Base-by-base conservation (phyloP, 1,140 invertebrate species). In the Brachionus paranguensis region DNA sequence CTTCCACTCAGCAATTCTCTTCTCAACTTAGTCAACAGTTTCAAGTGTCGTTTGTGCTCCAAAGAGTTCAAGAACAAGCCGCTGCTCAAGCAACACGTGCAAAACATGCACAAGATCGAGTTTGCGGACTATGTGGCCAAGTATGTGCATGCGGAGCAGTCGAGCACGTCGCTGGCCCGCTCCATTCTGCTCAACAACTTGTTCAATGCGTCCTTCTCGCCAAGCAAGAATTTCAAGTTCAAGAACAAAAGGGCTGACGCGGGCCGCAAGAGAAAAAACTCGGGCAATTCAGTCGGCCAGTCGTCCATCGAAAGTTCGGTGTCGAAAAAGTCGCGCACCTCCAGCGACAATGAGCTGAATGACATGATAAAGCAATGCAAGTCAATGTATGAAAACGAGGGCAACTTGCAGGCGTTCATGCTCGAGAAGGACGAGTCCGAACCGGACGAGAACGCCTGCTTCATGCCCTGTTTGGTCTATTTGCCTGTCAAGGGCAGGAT, bases 381-480 rank as follows among this genome's bases (percentile, higher is more conserved):
- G 41, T 72, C 68, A 4, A 20, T 72, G 72, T 76, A 79, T n/a
- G 6, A 37, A 20, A 60, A 12, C 33, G 20, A 29, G 37, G 2
- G 20, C 27, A 60, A 60, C 53, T 41, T 79, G 33, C 76, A 79
- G 41, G 27, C 76, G 37, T 79, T 79, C 43, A 43, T 79, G 53
- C 27, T 79, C n/a, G 76, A 79, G 33, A 79, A 37, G 37, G 76
- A 79, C 50, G 76, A 79, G 27, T 17, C 76, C n/a, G 50, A 79
- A 20, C 14, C 29, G 7, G 29, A 60, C 29, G 14, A 20, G 20
- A 41, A 60, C 29, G 43, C 41, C 24, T 37, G 47, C 12, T 79
- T 79, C 37, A 60, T 64, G 29, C 76, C 76, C n/a, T 79, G 76
- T 43, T 41, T 79, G 53, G 53, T 79, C n/a, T 79, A 79, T 24